Conservation (phyloP, 2,797 vertebrate species). For the Acanthornis magna region DNA sequence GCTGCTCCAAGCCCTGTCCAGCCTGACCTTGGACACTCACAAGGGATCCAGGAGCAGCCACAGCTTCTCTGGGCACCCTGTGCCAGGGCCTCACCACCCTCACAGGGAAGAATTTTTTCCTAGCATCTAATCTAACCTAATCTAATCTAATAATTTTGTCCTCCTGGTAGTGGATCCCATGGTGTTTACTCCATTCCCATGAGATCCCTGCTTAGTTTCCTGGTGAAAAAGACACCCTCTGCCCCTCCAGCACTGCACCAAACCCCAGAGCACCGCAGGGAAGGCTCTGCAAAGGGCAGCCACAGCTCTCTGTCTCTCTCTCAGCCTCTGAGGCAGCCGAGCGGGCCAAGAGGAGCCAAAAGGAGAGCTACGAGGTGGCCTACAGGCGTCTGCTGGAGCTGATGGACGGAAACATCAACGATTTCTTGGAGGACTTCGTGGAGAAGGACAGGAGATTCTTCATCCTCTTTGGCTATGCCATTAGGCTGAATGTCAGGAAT, state of each 20-base stretch:
- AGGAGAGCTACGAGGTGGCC: conserved; percentile 60
- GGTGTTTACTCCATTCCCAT: background rate
- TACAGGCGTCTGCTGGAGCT: conserved; percentile 66
- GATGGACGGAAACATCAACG: background rate
- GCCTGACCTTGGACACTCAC: background rate
- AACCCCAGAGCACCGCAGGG: background rate
- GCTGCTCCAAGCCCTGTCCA: background rate
- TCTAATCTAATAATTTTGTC: background rate
- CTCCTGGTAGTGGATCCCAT: background rate
- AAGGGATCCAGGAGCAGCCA: background rate
- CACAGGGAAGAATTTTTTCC: background rate
- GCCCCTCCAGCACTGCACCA: background rate
- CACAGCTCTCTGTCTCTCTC: background rate
- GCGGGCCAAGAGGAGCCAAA: background rate
- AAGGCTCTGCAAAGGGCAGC: background rate
- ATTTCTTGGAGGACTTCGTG: conserved; percentile 21
- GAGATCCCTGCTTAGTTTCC: background rate
- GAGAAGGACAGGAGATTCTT: conserved; percentile 71
- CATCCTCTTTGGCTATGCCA: conserved; percentile 53
- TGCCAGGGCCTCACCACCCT: background rate
- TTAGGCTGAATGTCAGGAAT: conserved; percentile 55
- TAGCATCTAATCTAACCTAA: background rate
- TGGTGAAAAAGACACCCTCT: background rate
- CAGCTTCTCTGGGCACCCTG: background rate
- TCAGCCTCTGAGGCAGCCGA: conserved; percentile 43